Evolutionary conservation across 2,888 invertebrate species (phyloP).

Genomic region (Lochmaea crataegi): DNA sequence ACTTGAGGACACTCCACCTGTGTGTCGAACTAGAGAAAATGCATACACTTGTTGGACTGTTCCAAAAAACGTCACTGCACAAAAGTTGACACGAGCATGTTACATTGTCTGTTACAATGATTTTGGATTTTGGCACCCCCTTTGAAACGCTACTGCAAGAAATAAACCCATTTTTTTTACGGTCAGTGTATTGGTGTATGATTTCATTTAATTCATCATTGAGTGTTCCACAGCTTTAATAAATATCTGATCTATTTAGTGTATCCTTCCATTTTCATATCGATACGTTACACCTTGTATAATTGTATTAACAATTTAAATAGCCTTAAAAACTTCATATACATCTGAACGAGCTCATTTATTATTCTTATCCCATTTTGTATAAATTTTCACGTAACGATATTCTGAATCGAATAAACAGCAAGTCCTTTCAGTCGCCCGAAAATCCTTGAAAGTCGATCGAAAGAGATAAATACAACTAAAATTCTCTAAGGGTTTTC

Average conservation of each 20-base stretch:
- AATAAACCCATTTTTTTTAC: no score
- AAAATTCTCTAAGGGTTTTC: background rate
- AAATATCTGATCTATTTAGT: background rate
- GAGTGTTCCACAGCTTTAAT: no score
- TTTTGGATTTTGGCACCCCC: no score
- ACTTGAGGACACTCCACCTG: no score
- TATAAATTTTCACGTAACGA: background rate
- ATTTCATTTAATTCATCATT: no score
- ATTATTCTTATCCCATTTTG: background rate
- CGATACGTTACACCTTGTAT: background rate
- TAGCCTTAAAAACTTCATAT: background rate
- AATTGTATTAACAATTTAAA: background rate
- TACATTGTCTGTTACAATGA: no score
- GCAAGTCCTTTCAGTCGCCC: background rate
- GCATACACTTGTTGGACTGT: no score
- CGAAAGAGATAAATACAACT: background rate
- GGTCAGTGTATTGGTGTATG: no score
- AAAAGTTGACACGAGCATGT: no score
- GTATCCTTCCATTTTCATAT: background rate
- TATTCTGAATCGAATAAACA: background rate
- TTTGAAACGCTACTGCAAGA: no score
- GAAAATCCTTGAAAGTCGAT: constrained; percentile 4
- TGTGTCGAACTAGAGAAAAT: no score
- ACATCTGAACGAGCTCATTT: background rate
- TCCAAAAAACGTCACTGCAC: no score